phyloP scores from a whole-genome alignment of 1,140 invertebrate species.

The Laupala kohalensis region DNA sequence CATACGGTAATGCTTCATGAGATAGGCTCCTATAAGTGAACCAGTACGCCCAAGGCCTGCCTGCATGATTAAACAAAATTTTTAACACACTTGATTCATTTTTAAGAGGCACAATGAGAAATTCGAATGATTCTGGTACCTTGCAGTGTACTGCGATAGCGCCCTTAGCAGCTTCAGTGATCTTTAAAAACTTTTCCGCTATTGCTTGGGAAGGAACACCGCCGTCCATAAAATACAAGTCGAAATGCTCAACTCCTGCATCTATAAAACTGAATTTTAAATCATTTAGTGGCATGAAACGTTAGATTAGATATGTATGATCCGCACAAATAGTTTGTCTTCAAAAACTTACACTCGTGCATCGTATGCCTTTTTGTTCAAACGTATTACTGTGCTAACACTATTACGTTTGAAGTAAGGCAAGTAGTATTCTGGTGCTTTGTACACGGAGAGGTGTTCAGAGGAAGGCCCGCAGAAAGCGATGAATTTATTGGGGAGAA shows the following conservation, averaged over 20 bases:
- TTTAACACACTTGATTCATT: background rate
- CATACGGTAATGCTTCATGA: conserved; percentile 72
- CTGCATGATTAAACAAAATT: conserved; percentile 24
- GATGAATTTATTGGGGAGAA: conserved; percentile 91
- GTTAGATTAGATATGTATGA: background rate
- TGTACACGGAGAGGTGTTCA: background rate
- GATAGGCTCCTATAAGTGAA: conserved; percentile 65
- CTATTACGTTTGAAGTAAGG: conserved; percentile 82
- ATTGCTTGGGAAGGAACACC: conserved; percentile 55
- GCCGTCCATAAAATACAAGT: conserved; percentile 73
- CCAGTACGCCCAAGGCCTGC: conserved; percentile 73
- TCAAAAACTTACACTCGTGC: conserved; percentile 48
- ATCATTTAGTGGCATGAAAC: conserved; percentile 2
- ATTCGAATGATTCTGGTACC: conserved; percentile 43
- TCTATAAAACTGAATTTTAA: conserved; percentile 43
- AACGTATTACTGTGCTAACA: conserved; percentile 80
- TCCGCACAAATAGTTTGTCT: background rate
- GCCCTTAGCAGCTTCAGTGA: conserved; percentile 54
- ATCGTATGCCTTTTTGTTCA: conserved; percentile 95
- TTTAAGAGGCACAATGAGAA: background rate
- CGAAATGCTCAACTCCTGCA: conserved; percentile 61
- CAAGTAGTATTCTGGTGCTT: conserved; percentile 86
- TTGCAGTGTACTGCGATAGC: conserved; percentile 75
- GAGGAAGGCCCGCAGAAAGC: conserved; percentile 84
- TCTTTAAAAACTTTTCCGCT: conserved; percentile 54